A percentile compares a stretch with the other conserved stretches of the same genome.
Conservation (phyloP, 2,888 invertebrate species). For the Syrphus vitripennis region DNA sequence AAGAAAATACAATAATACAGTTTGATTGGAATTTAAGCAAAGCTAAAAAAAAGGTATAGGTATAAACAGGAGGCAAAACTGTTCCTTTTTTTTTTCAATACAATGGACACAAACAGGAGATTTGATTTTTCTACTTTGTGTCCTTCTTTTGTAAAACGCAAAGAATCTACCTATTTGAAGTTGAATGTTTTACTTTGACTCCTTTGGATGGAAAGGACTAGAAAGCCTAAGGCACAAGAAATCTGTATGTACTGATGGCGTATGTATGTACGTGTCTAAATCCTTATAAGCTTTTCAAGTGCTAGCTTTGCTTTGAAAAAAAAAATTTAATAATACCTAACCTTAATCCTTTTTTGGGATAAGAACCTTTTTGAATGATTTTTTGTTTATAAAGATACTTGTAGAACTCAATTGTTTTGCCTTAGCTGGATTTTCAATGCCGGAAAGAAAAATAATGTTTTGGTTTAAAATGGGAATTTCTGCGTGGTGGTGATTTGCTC, state of each 20-base stretch:
- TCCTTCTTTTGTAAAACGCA: not conserved
- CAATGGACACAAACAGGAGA: not conserved
- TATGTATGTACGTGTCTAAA: no score
- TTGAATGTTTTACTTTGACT: not conserved
- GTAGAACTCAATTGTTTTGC: not conserved
- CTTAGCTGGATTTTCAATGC: not conserved
- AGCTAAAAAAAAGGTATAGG: not conserved
- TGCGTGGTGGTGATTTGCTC: no score
- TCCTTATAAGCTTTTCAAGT: not conserved
- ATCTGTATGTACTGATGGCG: not conserved
- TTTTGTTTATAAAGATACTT: not conserved
- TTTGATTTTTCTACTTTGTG: not conserved
- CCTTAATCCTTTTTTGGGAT: not conserved
- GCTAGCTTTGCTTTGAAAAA: not conserved
- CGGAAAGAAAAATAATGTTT: not conserved
- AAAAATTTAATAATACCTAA: not conserved
- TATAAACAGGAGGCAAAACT: not conserved
- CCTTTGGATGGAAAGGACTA: not conserved
- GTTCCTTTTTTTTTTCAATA: not conserved
- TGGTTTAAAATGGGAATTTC: not conserved
- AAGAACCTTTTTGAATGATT: not conserved
- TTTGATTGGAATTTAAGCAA: not conserved
- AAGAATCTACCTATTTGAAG: not conserved
- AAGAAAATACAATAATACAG: not conserved
- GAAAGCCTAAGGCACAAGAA: not conserved